These are phyloP conservation scores for Andrena marginata DNA, from an alignment of 2,888 invertebrate species.

Conservation along the genomic window DNA sequence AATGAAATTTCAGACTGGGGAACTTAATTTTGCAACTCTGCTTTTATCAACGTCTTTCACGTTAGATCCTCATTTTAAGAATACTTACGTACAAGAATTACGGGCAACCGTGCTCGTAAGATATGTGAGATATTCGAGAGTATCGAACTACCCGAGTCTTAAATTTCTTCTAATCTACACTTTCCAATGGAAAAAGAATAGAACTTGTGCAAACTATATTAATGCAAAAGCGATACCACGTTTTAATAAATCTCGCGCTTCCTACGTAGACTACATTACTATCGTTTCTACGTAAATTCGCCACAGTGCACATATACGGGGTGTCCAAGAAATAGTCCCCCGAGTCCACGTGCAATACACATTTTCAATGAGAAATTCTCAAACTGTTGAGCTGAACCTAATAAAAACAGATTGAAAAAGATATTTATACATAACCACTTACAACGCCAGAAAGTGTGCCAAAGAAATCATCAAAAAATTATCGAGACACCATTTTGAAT, in stretches of 20 bases:
- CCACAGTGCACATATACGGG: slow-evolving; percentile 16
- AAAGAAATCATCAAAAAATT: no score
- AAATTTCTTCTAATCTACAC: neutral
- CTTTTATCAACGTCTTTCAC: slow-evolving; percentile 10
- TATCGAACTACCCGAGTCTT: neutral
- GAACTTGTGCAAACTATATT: neutral
- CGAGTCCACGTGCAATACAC: neutral
- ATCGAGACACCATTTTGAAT: no score
- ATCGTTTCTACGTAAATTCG: slow-evolving; percentile 39
- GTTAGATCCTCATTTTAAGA: neutral
- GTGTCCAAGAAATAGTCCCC: neutral
- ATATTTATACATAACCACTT: no score
- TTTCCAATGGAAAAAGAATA: neutral
- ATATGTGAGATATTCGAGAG: slow-evolving; percentile 4
- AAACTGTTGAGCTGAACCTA: no score
- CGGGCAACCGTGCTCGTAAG: neutral
- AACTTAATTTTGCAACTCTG: slow-evolving; percentile 20
- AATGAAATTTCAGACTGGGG: slow-evolving; percentile 33
- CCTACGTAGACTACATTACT: slow-evolving; percentile 32
- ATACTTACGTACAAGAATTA: neutral
- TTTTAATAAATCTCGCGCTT: slow-evolving; percentile 29
- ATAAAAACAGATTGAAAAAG: no score
- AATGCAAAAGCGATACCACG: neutral
- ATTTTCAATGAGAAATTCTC: no score
- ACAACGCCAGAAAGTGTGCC: no score